A percentile compares a stretch with the other conserved stretches of the same genome.
Evolutionary conservation across 2,888 invertebrate species (phyloP).

Genomic region (Andrena flavipes): DNA sequence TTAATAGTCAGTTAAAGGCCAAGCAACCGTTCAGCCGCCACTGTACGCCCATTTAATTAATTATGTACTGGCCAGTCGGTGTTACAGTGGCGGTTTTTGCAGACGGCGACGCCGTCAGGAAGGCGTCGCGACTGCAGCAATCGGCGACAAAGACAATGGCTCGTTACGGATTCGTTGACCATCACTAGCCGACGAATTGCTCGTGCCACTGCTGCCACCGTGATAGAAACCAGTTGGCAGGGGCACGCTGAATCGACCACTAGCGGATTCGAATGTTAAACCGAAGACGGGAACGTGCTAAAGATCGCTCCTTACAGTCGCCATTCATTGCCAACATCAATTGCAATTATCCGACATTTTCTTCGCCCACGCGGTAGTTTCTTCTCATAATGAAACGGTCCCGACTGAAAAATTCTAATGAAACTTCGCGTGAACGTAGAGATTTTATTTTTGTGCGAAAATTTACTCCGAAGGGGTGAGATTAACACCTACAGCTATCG

Average conservation of each 20-base stretch:
- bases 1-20: conserved; percentile 75
- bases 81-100: conserved; percentile 70
- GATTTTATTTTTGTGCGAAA: too few species aligned
- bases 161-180: conserved; percentile 70
- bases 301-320: conserved; percentile 13
- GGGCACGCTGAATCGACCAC: conserved; percentile 42
- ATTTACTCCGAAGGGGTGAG: too few species aligned
- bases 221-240: conserved; percentile 69
- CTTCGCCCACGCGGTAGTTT: not conserved
- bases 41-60: conserved; percentile 78
- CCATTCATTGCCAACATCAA: not conserved
- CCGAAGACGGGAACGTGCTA: conserved; percentile 40
- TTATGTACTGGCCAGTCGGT: conserved; percentile 66
- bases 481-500: too few species aligned
- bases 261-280: conserved; percentile 43
- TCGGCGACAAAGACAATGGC: conserved; percentile 67
- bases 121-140: conserved; percentile 70
- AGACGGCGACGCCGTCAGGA: conserved; percentile 72
- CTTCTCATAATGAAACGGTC: not conserved
- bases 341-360: conserved; percentile 19
- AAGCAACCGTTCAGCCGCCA: conserved; percentile 72
- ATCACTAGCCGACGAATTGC: conserved; percentile 57
- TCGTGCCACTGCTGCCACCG: conserved; percentile 62
- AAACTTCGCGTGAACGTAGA: too few species aligned
- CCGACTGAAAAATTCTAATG: too few species aligned